Conservation (phyloP, 1,140 invertebrate species). For the Saccostrea glomerata region DNA sequence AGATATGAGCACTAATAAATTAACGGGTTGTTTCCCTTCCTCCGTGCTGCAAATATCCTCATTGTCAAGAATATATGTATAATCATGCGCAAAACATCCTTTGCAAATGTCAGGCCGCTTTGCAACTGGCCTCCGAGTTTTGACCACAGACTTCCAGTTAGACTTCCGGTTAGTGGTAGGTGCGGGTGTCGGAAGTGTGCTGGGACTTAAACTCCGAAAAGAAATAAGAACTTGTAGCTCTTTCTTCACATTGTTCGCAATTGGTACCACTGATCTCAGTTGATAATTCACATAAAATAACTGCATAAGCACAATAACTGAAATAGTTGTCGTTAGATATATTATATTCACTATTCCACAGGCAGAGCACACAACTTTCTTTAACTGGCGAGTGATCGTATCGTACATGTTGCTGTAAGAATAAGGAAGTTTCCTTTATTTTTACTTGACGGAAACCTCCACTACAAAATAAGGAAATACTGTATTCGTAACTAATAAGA, state of each 20-base stretch:
- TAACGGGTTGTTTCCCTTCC: background rate
- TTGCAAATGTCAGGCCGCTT: background rate
- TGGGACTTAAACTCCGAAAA: background rate
- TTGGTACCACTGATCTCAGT: background rate
- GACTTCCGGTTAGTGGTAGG: background rate
- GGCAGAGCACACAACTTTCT: background rate
- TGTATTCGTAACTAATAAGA: background rate
- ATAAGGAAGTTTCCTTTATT: background rate
- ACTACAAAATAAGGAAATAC: background rate
- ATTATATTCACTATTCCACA: background rate
- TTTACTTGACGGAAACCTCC: background rate
- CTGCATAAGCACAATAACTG: background rate
- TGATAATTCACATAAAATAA: background rate
- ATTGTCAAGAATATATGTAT: constrained; percentile 36
- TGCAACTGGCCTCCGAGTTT: background rate
- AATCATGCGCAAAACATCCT: constrained; percentile 13
- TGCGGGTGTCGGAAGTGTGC: background rate
- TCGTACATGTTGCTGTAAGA: background rate
- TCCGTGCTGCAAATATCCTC: background rate
- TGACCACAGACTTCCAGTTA: background rate
- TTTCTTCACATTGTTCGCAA: background rate
- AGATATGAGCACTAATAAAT: constrained; percentile 10
- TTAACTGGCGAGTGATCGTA: background rate
- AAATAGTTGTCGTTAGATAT: background rate
- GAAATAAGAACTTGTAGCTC: background rate